Evolutionary conservation across 2,888 invertebrate species (phyloP).

Genomic region (Carpatolechia fugitivella): DNA sequence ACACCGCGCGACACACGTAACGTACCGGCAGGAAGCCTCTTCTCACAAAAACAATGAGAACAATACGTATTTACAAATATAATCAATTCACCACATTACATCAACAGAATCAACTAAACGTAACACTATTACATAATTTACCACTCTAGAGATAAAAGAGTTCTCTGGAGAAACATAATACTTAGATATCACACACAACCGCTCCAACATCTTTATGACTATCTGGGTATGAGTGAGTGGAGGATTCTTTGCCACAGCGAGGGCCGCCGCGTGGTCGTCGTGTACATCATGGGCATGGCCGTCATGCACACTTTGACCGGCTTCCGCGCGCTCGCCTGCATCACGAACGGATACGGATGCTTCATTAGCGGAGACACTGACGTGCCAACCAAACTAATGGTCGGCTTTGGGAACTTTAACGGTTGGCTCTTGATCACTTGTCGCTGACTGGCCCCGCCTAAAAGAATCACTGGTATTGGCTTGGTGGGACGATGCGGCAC

Average conservation of each 20-base stretch:
- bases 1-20: constrained; percentile 5
- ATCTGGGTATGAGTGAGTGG: constrained; percentile 56
- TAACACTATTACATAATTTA: constrained; percentile 4
- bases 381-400: constrained; percentile 59
- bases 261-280: constrained; percentile 43
- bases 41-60: constrained; percentile 32
- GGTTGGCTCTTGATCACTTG: constrained; percentile 50
- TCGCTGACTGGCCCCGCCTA: constrained; percentile 59
- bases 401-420: constrained; percentile 45
- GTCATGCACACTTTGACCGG: constrained; percentile 63
- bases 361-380: constrained; percentile 54
- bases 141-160: not conserved
- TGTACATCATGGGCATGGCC: constrained; percentile 38
- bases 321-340: constrained; percentile 42
- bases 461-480: constrained; percentile 51
- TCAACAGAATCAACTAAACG: constrained; percentile 15
- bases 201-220: constrained; percentile 17
- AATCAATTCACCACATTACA: constrained; percentile 22
- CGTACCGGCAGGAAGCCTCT: not conserved
- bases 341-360: constrained; percentile 67
- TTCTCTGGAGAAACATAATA: no score
- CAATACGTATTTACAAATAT: constrained; percentile 29
- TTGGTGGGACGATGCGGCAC: constrained; percentile 28
- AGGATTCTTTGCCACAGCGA: constrained; percentile 57
- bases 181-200: not conserved